Base-by-base conservation (phyloP, 2,797 vertebrate genomes). In the Florisuga fusca region DNA sequence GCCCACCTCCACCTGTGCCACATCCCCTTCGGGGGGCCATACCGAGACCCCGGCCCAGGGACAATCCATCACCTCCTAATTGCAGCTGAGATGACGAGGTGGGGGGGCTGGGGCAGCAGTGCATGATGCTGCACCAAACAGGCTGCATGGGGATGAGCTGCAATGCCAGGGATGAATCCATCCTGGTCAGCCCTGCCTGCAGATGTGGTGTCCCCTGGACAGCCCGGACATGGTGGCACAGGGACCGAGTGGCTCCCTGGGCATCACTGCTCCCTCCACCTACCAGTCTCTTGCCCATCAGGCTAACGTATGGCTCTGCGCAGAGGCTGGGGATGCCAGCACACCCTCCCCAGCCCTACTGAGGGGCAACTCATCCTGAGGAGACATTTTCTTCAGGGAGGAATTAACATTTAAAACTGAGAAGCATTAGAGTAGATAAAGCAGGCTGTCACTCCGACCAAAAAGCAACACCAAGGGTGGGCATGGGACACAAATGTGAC, bases 311-410 rank as follows among this genome's bases (percentile, higher is more conserved):
- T 55, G 64, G 55, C 31, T 69, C 81, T 67, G 55, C 48, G 21
- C 12, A 25, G n/a, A 73, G 45, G 34, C 15, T 0, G 1, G n/a
- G 67, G 53, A 80, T 7, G 51, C 68, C 43, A 73, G 57, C 73
- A 45, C 10, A 34, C 51, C 72, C 80, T 91, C 81, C 45, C 2
- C 7, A 5, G 69, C 54, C 69, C 62, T 41, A 66, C 69, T 84
- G 85, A 91, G 25, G 74, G 92, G 59, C 92, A 95, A 46, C 94
- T 94, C 94, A 74, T 77, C 90, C 84, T 84, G 94, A 93, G 95
- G 73, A 95, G 94, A 93, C 87, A 84, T 95, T 93, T 95, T 97
- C 95, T 97, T 96, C 86, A 92, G 96, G 97, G 96, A 95, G 94
- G 75, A 97, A 96, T 96, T 96, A 96, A 94, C 96, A 96, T 94